Evolutionary conservation across 2,888 invertebrate genomes (phyloP), one percentile per base, ranked within the genome.

Genomic region (Drosophila nr. perissopoda): DNA sequence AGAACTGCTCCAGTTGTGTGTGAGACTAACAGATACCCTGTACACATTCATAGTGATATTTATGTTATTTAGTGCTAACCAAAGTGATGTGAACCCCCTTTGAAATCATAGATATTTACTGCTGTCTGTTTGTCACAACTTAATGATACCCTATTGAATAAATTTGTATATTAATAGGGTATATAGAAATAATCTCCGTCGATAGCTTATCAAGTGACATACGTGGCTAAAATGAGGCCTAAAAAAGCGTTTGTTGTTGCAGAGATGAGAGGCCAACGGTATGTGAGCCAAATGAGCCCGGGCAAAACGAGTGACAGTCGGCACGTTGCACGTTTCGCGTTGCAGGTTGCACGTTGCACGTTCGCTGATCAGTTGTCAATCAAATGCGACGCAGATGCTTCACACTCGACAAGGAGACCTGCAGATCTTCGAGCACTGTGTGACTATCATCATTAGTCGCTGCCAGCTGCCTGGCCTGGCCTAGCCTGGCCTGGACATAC

Each of bases 311-410:
- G 57, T 68, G 68, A 45, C 57, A 62, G 62, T 59, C 57, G 73
- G 65, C 64, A 59, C 38, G 64, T 38, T 48, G 52, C 59, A 11
- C 56, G 56, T 65, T 51, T 69, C 52, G 36, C 25, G 61, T 64
- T 21, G 36, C 58, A 4, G 49, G 60, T 34, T 8, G 42, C 58
- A 63, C 59, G 42, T 65, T 56, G 81, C 71, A 68, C 68, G 70
- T 68, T 60, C 21, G 70, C 74, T 86, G 90, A 87, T 87, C 89
- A 90, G 88, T 82, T 90, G 89, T 90, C 89, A 90, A 90, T 90
- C 89, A 90, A 87, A 80, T 69, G 73, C 78, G 84, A 79, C 81
- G 82, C 88, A 87, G 90, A 85, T 81, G 90, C 89, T 91, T 91
- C 91, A 89, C 91, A 91, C 91, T 87, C 80, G 62, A 71, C 69